These are phyloP conservation scores for Vandiemenella viatica DNA, from an alignment of 2,888 invertebrate species.

Conservation along the genomic window DNA sequence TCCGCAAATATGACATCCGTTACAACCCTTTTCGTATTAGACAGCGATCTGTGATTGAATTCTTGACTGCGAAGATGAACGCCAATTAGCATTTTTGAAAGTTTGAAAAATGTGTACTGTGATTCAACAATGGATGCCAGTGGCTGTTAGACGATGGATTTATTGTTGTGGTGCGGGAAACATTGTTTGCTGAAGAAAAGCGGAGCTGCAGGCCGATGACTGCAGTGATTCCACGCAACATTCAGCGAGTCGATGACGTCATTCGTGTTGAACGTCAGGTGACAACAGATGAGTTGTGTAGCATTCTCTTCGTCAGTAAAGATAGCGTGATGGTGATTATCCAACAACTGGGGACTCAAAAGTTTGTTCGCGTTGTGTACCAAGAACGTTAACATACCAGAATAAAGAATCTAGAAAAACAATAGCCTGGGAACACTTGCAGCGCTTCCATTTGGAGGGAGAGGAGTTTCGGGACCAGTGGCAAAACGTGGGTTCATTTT, in stretches of 20 bases:
- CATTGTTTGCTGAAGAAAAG: neutral
- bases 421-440: neutral
- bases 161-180: neutral
- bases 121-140: neutral
- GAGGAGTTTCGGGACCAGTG: neutral
- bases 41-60: slow-evolving; percentile 3
- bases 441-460: neutral
- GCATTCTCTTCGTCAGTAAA: neutral
- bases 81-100: neutral
- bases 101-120: neutral
- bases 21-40: no score
- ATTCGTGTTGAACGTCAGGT: slow-evolving; percentile 1
- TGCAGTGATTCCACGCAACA: slow-evolving; percentile 1
- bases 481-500: neutral
- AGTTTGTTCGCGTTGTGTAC: neutral
- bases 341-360: neutral
- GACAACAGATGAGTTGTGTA: slow-evolving; percentile 2
- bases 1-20: no score
- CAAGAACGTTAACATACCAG: neutral
- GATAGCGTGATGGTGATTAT: neutral
- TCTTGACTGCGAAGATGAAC: neutral
- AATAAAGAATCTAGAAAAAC: neutral
- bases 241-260: slow-evolving; percentile 1
- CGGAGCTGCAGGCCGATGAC: neutral
- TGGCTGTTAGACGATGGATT: neutral